Conservation (phyloP, 2,888 invertebrate genomes). For the Platycnemis pennipes region DNA sequence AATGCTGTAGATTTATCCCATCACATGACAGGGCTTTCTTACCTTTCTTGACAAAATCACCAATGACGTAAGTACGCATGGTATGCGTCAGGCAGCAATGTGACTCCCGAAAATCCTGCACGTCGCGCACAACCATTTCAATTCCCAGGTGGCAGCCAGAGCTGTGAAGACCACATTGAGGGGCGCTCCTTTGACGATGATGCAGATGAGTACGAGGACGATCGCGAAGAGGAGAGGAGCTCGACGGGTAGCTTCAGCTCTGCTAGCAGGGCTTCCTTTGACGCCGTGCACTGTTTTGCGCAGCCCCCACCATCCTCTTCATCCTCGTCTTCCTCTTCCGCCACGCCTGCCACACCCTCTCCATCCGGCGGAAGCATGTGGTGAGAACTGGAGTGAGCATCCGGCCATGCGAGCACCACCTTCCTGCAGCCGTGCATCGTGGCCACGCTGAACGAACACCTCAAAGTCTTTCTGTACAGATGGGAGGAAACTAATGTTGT, state of each 20-base stretch:
- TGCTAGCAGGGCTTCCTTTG: constrained; percentile 88
- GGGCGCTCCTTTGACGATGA: constrained; percentile 53
- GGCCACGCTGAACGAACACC: not conserved
- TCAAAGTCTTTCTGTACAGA: not conserved
- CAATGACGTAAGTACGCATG: too few relatives aligned
- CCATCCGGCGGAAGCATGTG: constrained; percentile 31
- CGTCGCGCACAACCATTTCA: constrained; percentile 69
- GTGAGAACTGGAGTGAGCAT: constrained; percentile 45
- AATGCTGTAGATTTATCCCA: too few relatives aligned
- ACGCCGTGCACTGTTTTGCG: constrained; percentile 75
- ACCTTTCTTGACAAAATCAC: too few relatives aligned
- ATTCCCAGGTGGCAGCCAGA: constrained; percentile 82
- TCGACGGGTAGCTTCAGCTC: constrained; percentile 91
- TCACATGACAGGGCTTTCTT: too few relatives aligned
- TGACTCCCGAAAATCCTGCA: constrained; percentile 15
- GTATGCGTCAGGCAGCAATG: not conserved
- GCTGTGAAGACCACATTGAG: constrained; percentile 41
- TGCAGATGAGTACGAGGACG: constrained; percentile 49
- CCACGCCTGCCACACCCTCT: constrained; percentile 42
- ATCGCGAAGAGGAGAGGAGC: constrained; percentile 86
- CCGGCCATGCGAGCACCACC: not conserved
- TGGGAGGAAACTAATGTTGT: not conserved
- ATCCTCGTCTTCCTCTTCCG: constrained; percentile 83
- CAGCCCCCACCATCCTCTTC: constrained; percentile 81
- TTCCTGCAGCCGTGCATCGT: not conserved